A percentile compares a stretch with the other conserved stretches of the same genome.
phyloP scores from a whole-genome alignment of 2,113 vertebrate species.

The Myxocyprinus asiaticus region DNA sequence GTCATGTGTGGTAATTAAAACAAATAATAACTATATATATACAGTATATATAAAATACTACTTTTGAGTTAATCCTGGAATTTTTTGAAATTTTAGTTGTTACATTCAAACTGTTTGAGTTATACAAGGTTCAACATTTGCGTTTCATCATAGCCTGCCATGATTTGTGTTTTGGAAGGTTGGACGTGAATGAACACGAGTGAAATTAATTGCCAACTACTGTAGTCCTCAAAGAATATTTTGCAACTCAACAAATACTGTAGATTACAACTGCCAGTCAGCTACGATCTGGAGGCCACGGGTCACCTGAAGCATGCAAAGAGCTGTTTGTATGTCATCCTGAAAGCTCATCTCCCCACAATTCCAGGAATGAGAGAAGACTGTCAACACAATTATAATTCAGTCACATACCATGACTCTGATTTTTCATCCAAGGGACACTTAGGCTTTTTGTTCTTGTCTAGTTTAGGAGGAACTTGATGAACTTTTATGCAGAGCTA shows the following conservation, averaged over 20 bases:
- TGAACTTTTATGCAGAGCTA: neutral
- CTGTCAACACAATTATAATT: constrained; percentile 11
- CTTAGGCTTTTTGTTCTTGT: neutral
- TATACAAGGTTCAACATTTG: too few species aligned
- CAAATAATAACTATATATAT: too few species aligned
- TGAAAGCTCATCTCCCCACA: constrained; percentile 21
- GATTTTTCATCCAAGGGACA: neutral
- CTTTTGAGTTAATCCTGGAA: too few species aligned
- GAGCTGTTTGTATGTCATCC: neutral
- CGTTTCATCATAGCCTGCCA: too few species aligned
- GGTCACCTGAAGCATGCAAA: neutral
- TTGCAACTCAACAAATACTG: neutral
- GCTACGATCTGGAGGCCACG: neutral
- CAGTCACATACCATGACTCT: constrained; percentile 1
- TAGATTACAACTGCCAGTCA: neutral
- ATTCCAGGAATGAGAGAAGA: constrained; percentile 43
- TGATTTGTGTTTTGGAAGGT: too few species aligned
- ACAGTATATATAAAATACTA: too few species aligned
- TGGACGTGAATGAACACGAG: too few species aligned
- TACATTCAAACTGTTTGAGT: too few species aligned
- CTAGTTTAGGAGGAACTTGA: constrained; percentile 7
- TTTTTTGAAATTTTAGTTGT: too few species aligned
- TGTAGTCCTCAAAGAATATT: too few species aligned
- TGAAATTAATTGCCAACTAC: too few species aligned
- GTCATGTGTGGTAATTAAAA: too few species aligned